Conservation (phyloP, 2,797 vertebrate species). For the Sebastes jordani region DNA sequence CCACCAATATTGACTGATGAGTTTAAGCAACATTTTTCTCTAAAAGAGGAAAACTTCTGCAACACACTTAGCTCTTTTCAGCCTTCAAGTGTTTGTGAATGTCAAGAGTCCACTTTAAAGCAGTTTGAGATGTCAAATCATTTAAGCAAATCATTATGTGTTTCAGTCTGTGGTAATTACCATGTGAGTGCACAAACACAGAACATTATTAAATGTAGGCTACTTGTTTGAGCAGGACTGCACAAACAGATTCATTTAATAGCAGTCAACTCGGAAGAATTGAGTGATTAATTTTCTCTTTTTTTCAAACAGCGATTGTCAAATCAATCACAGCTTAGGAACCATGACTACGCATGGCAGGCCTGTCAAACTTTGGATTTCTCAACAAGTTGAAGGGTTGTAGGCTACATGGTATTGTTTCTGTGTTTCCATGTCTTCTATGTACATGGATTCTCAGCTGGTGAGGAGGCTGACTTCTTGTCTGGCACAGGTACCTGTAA, state of each 20-base stretch:
- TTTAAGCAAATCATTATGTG: neutral
- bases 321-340: neutral
- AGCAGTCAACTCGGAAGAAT: neutral
- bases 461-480: neutral
- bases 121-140: neutral
- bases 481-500: neutral
- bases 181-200: neutral
- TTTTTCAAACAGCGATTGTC: neutral
- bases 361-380: too few relatives aligned
- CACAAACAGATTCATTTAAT: neutral
- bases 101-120: neutral
- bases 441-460: neutral
- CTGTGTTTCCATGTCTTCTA: neutral
- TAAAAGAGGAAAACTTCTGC: neutral
- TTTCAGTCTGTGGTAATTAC: neutral
- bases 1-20: neutral
- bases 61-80: neutral
- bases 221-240: neutral
- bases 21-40: neutral
- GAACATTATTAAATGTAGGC: neutral
- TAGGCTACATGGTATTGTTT: neutral
- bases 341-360: too few relatives aligned
- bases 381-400: too few relatives aligned
- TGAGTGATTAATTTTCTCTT: neutral
- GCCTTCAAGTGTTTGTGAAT: neutral